Base-by-base conservation (phyloP, 2,888 invertebrate genomes). In the Acrobasis consociella region DNA sequence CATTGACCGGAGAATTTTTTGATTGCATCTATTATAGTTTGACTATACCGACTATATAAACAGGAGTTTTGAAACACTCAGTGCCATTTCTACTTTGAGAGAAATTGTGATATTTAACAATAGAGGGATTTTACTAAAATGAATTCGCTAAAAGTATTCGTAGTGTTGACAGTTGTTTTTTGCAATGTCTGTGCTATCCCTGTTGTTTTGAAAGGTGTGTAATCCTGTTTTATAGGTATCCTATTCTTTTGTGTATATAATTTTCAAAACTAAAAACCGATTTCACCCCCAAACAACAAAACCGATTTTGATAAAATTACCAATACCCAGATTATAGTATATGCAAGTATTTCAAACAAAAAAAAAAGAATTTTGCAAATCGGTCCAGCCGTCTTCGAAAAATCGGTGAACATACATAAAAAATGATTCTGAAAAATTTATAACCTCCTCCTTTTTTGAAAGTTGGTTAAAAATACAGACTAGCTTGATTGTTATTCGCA, bases 131-230 rank as follows among this genome's bases (percentile, higher is more conserved):
- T 31, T 55, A 46, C 15, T 31, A 62, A 58, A 69, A 69, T 7
- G 67, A 60, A 64, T 58, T 55, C 52, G 38, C 5, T 67, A 37
- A 51, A 67, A 49, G 62, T 67, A 38, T 62, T 70, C 49, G 39
- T 71, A 7, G 53, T 72, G 64, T 38, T 15, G 10, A 5, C 59
- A 50, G 49, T 69, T 63, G 16, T 66, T 52, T 68, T 75, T 22
- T 62, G 31, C 69, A 46, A 49, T 31, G 69, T 76, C 31, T 61
- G 65, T n/a, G 75, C 77, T 2, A 66, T 72, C 63, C 85, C 86
- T 56, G 64, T 85, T 59, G 76, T 85, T 66, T 75, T 84, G 53
- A 84, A 82, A 84, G 83, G 86, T 86, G 62, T 49, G 58, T 68
- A 37, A 53, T 46, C 46, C 5, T 46, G 46, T 13, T 3, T 13